Evolutionary conservation across 2,113 vertebrate genomes (phyloP).

Genomic region (Pseudopodoces humilis): DNA sequence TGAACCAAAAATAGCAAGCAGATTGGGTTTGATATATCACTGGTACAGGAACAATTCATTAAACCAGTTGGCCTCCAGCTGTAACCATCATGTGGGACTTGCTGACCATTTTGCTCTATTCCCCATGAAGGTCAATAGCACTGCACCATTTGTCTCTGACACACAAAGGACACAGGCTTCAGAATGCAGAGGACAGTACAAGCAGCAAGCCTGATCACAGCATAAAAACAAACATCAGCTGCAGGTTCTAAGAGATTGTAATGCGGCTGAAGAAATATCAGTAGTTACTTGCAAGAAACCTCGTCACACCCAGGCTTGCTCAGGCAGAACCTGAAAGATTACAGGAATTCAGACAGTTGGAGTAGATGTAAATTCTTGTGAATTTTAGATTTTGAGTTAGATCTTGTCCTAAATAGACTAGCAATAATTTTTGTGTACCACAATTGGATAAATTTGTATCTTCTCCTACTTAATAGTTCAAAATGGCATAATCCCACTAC

Average conservation of each 20-base stretch:
- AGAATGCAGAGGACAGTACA: background rate
- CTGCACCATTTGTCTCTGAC: background rate
- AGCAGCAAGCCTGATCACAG: background rate
- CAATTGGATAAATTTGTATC: background rate
- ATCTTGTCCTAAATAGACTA: background rate
- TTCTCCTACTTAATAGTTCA: background rate
- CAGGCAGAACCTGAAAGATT: background rate
- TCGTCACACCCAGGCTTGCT: background rate
- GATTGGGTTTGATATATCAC: background rate
- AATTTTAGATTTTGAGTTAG: background rate
- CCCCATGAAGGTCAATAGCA: background rate
- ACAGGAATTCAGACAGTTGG: background rate
- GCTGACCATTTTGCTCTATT: background rate
- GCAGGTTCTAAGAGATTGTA: background rate
- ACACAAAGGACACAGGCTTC: background rate
- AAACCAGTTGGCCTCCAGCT: background rate
- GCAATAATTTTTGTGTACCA: background rate
- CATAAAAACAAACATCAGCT: background rate
- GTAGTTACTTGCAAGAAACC: background rate
- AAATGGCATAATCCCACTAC: background rate
- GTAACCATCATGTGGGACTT: background rate
- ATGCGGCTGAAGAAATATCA: background rate
- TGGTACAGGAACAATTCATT: background rate
- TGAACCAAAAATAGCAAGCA: background rate
- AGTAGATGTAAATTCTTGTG: background rate